phyloP scores from a whole-genome alignment of 2,113 vertebrate species.

The Clupea harengus region DNA sequence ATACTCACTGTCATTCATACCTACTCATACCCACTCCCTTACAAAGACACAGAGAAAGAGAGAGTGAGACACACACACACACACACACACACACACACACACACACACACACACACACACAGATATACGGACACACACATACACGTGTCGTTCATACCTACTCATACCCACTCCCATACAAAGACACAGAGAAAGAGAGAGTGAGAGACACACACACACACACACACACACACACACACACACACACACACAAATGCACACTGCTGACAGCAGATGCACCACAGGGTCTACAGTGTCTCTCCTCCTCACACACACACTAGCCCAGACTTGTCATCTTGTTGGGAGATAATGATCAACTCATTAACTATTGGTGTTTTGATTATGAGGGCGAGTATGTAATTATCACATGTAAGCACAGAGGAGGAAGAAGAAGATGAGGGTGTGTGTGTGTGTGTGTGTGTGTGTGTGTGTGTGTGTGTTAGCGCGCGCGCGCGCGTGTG shows the following conservation, averaged over 20 bases:
- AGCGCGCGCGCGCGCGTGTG: too few relatives aligned
- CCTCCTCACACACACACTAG: too few relatives aligned
- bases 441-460: too few relatives aligned
- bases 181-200: not conserved
- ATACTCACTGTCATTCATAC: not conserved
- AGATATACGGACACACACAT: not conserved
- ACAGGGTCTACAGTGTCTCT: not conserved
- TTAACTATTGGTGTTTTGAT: too few relatives aligned
- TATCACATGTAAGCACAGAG: too few relatives aligned
- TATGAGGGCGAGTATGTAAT: too few relatives aligned
- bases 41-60: not conserved
- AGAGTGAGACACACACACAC: not conserved
- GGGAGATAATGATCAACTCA: too few relatives aligned
- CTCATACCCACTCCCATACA: not conserved
- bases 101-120: not conserved
- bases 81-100: not conserved
- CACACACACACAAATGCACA: not conserved
- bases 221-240: not conserved
- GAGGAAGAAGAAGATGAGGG: too few relatives aligned
- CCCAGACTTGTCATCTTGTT: too few relatives aligned
- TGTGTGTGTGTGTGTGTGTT: too few relatives aligned
- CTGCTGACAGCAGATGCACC: not conserved
- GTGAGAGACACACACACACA: not conserved
- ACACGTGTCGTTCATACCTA: not conserved
- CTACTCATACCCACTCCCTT: not conserved